Percentiles rank a stretch among this genome's conserved stretches.
Evolutionary conservation across 2,888 invertebrate genomes (phyloP).

Genomic region (Campaea margaritaria): DNA sequence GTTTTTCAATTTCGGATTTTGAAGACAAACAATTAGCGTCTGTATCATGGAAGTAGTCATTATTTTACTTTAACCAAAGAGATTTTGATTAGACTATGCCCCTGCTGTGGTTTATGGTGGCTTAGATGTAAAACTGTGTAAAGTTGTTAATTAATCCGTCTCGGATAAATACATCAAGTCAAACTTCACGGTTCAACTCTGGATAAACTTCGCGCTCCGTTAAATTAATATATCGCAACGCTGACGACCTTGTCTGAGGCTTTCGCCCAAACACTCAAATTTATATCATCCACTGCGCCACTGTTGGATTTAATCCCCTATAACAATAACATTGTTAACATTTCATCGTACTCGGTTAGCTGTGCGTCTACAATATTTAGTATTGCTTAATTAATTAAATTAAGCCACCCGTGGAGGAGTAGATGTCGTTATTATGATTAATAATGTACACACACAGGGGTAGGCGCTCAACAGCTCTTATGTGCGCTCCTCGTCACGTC

Average conservation of each 20-base stretch:
- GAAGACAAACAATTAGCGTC: no score
- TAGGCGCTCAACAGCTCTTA: constrained; percentile 19
- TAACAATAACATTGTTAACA: constrained; percentile 80
- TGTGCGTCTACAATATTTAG: constrained; percentile 71
- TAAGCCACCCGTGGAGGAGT: constrained; percentile 65
- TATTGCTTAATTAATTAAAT: constrained; percentile 77
- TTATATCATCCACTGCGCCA: constrained; percentile 65
- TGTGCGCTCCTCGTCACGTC: constrained; percentile 16
- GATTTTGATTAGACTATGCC: not conserved
- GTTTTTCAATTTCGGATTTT: no score
- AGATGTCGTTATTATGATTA: constrained; percentile 75
- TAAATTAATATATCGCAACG: constrained; percentile 68
- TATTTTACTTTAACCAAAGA: not conserved
- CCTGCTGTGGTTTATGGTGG: not conserved
- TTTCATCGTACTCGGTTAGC: constrained; percentile 74
- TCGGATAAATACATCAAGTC: constrained; percentile 34
- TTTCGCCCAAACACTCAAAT: constrained; percentile 74
- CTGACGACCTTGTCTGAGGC: constrained; percentile 64
- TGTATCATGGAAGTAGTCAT: no score
- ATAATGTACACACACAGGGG: constrained; percentile 56
- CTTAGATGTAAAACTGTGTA: not conserved
- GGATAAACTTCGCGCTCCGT: constrained; percentile 57
- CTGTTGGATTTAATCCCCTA: constrained; percentile 73
- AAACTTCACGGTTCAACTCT: constrained; percentile 52
- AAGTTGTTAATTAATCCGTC: constrained; percentile 27